Evolutionary conservation across 2,113 vertebrate species (phyloP), one percentile per base, ranked within the genome.

Genomic region (Terrapene triunguis): DNA sequence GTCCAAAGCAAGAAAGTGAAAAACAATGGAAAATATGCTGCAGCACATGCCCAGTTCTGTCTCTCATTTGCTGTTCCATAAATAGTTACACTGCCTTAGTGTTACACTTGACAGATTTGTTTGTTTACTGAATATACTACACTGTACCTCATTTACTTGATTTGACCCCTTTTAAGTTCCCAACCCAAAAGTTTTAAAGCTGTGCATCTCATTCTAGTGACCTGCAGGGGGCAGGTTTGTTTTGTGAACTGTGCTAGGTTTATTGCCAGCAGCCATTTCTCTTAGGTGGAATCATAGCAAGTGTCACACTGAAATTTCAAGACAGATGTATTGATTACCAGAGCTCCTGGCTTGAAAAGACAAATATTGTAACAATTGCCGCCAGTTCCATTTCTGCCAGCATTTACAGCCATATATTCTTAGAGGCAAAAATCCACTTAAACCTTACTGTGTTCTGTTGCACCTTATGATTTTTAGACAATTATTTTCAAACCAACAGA

Each of bases 211-310:
- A 3, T 0, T 2, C 0, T 6, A 0, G 6, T 1, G 72, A 79
- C 97, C 98, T 97, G 98, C 95, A 98, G 98, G 96, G 95, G 98
- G 98, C 87, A 54, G 5, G 3, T 87, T 69, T 76, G 97, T 62
- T 38, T 82, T 94, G 96, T 0, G 74, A 96, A 97, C 95, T 29
- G 90, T 0, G 1, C 29, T 3, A 50, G 29, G 1, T 4, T 1
- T 8, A 0, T 42, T 7, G 29, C 80, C 80, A 8, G 2, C 35
- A 72, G 88, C 57, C n/a, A 8, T 32, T 74, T 29, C 48, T 5
- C 72, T 7, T 3, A 7, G 51, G 5, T 0, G 55, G 65, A 62
- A 51, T 5, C 89, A 3, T 0, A 17, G 48, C 1, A 42, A 29
- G 62, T 0, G 48, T 54, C 80, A 85, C 80, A 7, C 48, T 2